Evolutionary conservation across 2,797 vertebrate species (phyloP), one percentile per base, ranked within the genome.

Genomic region (Gadopsis marmoratus): DNA sequence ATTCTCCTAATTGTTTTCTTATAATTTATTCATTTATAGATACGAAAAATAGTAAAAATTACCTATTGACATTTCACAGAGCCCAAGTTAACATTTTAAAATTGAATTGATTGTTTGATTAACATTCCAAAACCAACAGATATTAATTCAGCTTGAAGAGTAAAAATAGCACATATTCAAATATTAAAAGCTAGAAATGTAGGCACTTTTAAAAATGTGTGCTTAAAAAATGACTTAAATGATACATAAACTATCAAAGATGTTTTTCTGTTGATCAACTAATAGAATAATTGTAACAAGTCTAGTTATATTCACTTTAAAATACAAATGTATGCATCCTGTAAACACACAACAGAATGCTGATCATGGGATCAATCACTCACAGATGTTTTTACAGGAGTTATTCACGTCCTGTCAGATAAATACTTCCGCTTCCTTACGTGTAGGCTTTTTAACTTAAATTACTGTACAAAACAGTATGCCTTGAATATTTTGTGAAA

Each of bases 351-450:
- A 54, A 55, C 4, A 23, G 4, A 26, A 60, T 51, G 2, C 7
- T 41, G 4, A 5, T 11, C 1, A 50, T 0, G 4, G n/a, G 8
- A 10, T 19, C 7, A 0, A 9, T 31, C 0, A n/a, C n/a, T 56
- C 9, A 37, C 4, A 21, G 0, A 35, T 14, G 45, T 0, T 17
- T 50, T 41, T 3, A 26, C 3, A 29, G 39, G 29, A 53, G 62
- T n/a, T 29, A 55, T 29, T 63, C 8, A 43, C 37, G 35, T 19
- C 0, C 4, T 6, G 7, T 54, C 37, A 10, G 54, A 41, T 5
- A 58, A 26, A 43, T 35, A 43, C 12, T n/a, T 51, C 0, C 1
- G 65, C 21, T 58, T 69, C 14, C 4, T 2, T 19, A 43, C 29
- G 31, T 69, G 5, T 62, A 9, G 12, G 14, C 16, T n/a, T 61